Base-by-base conservation (phyloP, 2,888 invertebrate genomes). In the Coronaproctus castanopsis region DNA sequence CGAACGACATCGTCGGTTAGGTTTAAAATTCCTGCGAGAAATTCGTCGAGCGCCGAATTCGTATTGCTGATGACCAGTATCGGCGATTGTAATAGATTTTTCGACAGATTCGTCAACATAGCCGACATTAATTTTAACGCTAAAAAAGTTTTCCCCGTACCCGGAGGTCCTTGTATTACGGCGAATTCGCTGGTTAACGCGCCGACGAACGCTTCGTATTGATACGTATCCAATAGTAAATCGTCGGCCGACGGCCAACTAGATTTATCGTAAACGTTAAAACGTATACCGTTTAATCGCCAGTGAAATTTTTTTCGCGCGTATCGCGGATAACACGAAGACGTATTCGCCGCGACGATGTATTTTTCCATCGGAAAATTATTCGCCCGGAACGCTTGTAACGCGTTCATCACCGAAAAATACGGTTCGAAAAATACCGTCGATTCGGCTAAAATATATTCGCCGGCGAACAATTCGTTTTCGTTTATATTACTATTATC, bases 31-130 rank as follows among this genome's bases (percentile, higher is more conserved):
- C 83, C 84, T 69, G 85, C 81, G 48, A 90, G 71, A 69, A 90
- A 89, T 69, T 89, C 87, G 73, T 90, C 90, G 52, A 91, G 71
- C 3, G 89, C 88, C 69, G 88, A 87, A 73, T 91, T 90, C 5
- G 88, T 89, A 69, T 81, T 87, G 67, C 87, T 86, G 21, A 90
- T 80, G 0, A 90, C 75, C 10, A 89, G 72, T 69, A 89, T 82
- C 70, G 62, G 62, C 24, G 56, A 54, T n/a, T n/a, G n/a, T n/a
- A n/a, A n/a, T n/a, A n/a, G n/a, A n/a, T n/a, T n/a, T n/a, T n/a
- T n/a, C n/a, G n/a, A n/a, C n/a, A n/a, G n/a, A 57, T 62, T 62
- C 8, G 21, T 53, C 36, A 61, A 23, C 2, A 62, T 20, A 1
- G 54, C 77, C 58, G 80, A 74, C 1, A 83, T 80, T 21, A 91